These are phyloP conservation scores for Brenthis hecate DNA, from an alignment of 2,888 invertebrate genomes.

Conservation along the genomic window DNA sequence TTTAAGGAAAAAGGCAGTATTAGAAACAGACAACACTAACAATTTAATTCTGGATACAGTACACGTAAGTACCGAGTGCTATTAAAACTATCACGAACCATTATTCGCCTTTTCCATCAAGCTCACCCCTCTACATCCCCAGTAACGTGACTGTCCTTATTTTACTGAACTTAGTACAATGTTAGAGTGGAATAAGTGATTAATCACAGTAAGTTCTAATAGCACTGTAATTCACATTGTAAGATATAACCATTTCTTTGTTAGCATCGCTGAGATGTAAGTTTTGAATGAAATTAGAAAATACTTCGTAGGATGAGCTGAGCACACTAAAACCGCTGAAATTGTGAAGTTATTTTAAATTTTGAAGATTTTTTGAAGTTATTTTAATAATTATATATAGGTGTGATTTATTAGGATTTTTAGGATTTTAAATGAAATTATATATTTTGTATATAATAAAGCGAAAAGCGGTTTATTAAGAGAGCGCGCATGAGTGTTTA, in stretches of 20 bases:
- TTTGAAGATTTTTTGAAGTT: too few species aligned
- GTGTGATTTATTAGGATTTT: neutral
- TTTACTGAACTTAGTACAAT: constrained; percentile 33
- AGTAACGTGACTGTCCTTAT: constrained; percentile 35
- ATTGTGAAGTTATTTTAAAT: constrained; percentile 7
- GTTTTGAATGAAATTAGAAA: constrained; percentile 9
- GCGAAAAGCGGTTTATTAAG: too few species aligned
- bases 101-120: constrained; percentile 36
- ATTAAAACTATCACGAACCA: constrained; percentile 37
- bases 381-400: neutral
- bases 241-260: constrained; percentile 28
- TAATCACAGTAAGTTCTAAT: constrained; percentile 39
- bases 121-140: constrained; percentile 20
- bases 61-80: constrained; percentile 31
- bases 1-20: neutral
- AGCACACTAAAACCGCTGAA: neutral
- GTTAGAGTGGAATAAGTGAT: constrained; percentile 37
- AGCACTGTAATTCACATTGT: constrained; percentile 32
- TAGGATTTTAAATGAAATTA: too few species aligned
- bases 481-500: too few species aligned
- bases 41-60: constrained; percentile 26
- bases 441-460: too few species aligned
- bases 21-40: constrained; percentile 11
- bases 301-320: neutral
- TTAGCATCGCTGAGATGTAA: constrained; percentile 26